Base-by-base conservation (phyloP, 23 tunicate species). In the Oikopleura dioica region DNA sequence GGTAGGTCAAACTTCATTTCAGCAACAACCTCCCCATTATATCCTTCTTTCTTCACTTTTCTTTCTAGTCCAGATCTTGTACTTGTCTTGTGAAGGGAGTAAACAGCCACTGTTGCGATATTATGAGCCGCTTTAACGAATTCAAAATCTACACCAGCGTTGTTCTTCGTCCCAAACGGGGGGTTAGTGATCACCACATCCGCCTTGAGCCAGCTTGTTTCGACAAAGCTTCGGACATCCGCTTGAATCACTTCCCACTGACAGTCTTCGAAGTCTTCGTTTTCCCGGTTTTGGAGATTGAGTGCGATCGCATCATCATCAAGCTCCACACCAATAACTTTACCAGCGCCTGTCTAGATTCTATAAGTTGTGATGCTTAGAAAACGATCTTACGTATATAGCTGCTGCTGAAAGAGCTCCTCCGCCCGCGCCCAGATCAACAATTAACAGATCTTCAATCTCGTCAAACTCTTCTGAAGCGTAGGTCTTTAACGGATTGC, bases 341-440 rank as follows among this genome's bases (percentile, higher is more conserved):
- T 21, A 21, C 72, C 72, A 21, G 72, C 72, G 32, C 72, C 72
- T 12, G 30, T 12, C 72, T 63, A 63, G 26, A 21, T n/a, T n/a
- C n/a, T n/a, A n/a, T n/a, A n/a, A n/a, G n/a, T n/a, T n/a, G n/a
- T n/a, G n/a, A n/a, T n/a, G n/a, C n/a, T n/a, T n/a, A n/a, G n/a
- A n/a, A n/a, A n/a, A n/a, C n/a, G 33, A 28, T 12, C 72, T 28
- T 63, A 63, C 72, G 26, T 63, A 63, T 12, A 63, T 24, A 2
- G 72, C 72, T 5, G 72, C 72, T 5, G 72, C 72, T 2, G 72
- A 63, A 23, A 63, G 33, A 31, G 72, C 72, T 28, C 72, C 72
- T 28, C 32, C 29, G 29, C 72, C 72, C 2, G 33, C 30, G 16
- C 72, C 72, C 16, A 63, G 72, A 63, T 63, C 72, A 28, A 63